phyloP scores from a whole-genome alignment of 1,140 invertebrate species.

The Copidosoma floridanum region DNA sequence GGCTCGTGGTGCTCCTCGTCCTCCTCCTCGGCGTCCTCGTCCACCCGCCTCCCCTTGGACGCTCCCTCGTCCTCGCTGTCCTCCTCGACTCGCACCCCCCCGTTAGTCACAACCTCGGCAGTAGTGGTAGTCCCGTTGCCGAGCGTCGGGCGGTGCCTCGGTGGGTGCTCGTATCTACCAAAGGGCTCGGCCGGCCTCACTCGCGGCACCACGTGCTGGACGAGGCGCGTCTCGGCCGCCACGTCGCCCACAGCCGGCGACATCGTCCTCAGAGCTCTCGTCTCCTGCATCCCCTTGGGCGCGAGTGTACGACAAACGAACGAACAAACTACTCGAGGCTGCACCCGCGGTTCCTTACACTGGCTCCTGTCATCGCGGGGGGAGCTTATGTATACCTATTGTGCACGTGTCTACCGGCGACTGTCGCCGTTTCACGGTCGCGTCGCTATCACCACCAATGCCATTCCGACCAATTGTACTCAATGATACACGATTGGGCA shows the following conservation, averaged over 20 bases:
- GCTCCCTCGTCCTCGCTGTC: conserved; percentile 34
- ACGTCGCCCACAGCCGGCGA: conserved; percentile 43
- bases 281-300: conserved; percentile 52
- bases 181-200: conserved; percentile 46
- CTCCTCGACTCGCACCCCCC: conserved; percentile 24
- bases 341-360: not conserved
- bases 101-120: not conserved
- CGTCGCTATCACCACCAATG: no score
- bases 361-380: not conserved
- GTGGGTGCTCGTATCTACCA: conserved; percentile 34
- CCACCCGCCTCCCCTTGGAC: conserved; percentile 31
- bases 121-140: not conserved
- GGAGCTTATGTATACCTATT: no score
- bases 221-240: not conserved
- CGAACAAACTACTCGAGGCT: not conserved
- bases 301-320: no score
- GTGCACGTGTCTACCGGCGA: not conserved
- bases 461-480: no score
- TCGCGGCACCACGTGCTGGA: conserved; percentile 38
- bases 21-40: conserved; percentile 39
- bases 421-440: not conserved
- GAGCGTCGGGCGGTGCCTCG: no score
- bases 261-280: conserved; percentile 33
- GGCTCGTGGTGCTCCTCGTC: conserved; percentile 35
- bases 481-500: no score